Evolutionary conservation across 2,797 vertebrate species (phyloP).

Genomic region (Sebastes goodei): DNA sequence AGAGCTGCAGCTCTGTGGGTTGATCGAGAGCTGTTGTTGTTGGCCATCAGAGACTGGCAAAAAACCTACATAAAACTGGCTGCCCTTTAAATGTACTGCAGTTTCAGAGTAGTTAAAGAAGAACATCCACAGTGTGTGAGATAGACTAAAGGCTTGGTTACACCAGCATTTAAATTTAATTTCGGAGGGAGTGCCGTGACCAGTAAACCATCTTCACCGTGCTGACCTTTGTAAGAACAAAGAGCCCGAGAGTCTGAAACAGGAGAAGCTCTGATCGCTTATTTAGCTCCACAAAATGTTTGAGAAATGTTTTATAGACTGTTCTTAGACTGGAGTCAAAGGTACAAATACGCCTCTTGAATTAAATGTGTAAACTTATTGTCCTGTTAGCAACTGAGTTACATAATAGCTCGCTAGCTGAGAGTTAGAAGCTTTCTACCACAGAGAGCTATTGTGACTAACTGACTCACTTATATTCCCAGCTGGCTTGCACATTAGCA

Average conservation of each 20-base stretch:
- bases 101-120: not conserved
- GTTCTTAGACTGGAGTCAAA: not conserved
- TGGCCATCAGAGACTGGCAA: slow-evolving; percentile 1
- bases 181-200: not conserved
- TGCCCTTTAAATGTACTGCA: not conserved
- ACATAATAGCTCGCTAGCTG: not conserved
- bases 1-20: not conserved
- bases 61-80: not conserved
- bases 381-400: not conserved
- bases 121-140: not conserved
- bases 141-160: not conserved
- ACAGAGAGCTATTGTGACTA: not conserved
- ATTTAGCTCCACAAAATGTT: not conserved
- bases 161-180: not conserved
- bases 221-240: not conserved
- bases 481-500: not conserved
- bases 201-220: not conserved
- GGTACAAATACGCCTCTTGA: not conserved
- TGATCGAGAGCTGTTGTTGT: not conserved
- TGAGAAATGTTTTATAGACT: not conserved
- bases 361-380: not conserved
- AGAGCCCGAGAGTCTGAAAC: not conserved
- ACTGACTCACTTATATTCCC: not conserved
- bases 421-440: not conserved
- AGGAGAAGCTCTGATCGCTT: not conserved